Evolutionary conservation across 37 sponge, comb jelly and placozoan genomes (phyloP).

Genomic region (Oscarella lobularis): DNA sequence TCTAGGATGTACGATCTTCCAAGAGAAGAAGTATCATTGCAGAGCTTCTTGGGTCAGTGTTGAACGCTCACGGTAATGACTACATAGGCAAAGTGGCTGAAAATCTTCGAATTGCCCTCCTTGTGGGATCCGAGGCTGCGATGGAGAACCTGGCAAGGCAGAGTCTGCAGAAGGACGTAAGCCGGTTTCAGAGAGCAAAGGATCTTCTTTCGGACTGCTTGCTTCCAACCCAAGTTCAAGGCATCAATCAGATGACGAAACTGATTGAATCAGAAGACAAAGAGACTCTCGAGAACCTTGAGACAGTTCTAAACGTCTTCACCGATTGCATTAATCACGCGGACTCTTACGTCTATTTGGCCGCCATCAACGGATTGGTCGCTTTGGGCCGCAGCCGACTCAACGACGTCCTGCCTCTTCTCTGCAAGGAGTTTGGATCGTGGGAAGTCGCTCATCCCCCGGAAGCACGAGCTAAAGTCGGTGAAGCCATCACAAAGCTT

Average conservation of each 20-base stretch:
- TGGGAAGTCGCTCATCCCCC: background rate
- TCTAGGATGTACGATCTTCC: too few species aligned
- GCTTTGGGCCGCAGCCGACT: slow-evolving; percentile 14
- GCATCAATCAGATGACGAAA: slow-evolving; percentile 33
- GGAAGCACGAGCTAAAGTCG: slow-evolving; percentile 42
- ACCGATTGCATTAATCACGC: slow-evolving; percentile 24
- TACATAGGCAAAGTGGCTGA: too few species aligned
- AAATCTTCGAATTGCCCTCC: too few species aligned
- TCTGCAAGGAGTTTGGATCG: slow-evolving; percentile 17
- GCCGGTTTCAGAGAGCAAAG: slow-evolving; percentile 18
- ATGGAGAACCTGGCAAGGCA: too few species aligned
- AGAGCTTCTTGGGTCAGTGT: too few species aligned
- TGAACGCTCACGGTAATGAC: too few species aligned
- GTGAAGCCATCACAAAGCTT: slow-evolving; percentile 59
- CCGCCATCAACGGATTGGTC: slow-evolving; percentile 76
- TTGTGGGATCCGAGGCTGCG: too few species aligned
- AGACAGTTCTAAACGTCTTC: slow-evolving; percentile 28
- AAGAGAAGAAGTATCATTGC: too few species aligned
- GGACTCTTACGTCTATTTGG: slow-evolving; percentile 78
- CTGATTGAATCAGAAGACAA: slow-evolving; percentile 40
- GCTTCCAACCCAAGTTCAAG: slow-evolving; percentile 54
- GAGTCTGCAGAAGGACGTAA: too few species aligned
- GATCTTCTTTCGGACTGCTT: slow-evolving; percentile 30
- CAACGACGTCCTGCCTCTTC: background rate
- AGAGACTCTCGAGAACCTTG: slow-evolving; percentile 15